Base-by-base conservation (phyloP, 2,797 vertebrate species). In the Pseudochirops cupreus region DNA sequence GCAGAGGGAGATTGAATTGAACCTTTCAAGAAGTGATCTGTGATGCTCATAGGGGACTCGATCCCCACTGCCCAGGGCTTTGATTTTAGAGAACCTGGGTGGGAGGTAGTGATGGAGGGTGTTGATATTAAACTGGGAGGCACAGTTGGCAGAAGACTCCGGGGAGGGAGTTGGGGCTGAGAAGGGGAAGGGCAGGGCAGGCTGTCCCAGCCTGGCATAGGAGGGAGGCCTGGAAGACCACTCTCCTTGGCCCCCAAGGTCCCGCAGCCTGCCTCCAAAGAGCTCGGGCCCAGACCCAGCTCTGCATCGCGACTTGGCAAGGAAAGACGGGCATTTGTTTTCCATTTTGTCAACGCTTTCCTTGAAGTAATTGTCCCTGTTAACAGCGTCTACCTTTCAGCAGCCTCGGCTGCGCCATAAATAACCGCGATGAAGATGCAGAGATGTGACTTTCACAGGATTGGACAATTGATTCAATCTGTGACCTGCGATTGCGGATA, bases 391-490 rank as follows among this genome's bases (percentile, higher is more conserved):
- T 98, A 98, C 98, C 98, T 98, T 98, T 98, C 98, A 98, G 98
- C 98, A 98, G 98, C 99, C 99, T 99, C 98, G 97, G 46, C 98
- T 98, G 98, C 99, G 95, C 99, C 99, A 99, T 99, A 99, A 99
- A 99, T 99, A 99, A 99, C 99, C 98, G 98, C 99, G 99, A 99
- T 99, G 99, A 99, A 99, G 99, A 99, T 98, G 99, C 99, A 98
- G 98, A 99, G 99, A 99, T 99, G 99, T 99, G 99, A 99, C 99
- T 99, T 99, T 99, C 99, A 99, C 99, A 99, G 99, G 99, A 99
- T 99, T 99, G 99, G 99, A 99, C 99, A 99, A 99, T 99, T 99
- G 99, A 99, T 99, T 99, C 99, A 99, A 99, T 99, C 99, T 98
- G 98, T 99, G 99, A 99, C 99, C 99, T 99, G 99, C 99, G 99